phyloP scores from a whole-genome alignment of 2,888 invertebrate species.

The Leucania comma region DNA sequence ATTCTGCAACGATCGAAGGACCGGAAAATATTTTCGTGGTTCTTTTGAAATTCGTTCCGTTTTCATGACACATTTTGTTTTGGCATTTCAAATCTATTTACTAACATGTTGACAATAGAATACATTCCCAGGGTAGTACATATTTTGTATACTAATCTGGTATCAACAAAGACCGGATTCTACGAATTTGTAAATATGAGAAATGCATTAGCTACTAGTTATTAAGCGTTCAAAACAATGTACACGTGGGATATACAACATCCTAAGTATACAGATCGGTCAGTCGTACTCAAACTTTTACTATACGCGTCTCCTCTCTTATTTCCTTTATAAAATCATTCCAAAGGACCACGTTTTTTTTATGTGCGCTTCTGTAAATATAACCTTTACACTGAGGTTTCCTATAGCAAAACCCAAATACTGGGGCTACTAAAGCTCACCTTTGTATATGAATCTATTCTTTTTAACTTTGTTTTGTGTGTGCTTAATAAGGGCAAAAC shows the following conservation, averaged over 20 bases:
- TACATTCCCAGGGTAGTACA: constrained; percentile 3
- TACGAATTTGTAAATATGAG: constrained; percentile 53
- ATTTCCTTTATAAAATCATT: background rate
- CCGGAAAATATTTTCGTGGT: background rate
- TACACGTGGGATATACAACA: constrained; percentile 35
- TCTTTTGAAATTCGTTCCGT: background rate
- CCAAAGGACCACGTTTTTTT: too few relatives aligned
- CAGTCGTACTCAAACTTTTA: background rate
- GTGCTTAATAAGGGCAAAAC: background rate
- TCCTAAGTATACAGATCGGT: constrained; percentile 17
- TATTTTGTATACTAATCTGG: constrained; percentile 13
- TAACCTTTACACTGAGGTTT: too few relatives aligned
- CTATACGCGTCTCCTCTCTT: background rate
- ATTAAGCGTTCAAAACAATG: constrained; percentile 52
- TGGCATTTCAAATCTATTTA: constrained; percentile 3
- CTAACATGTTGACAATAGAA: background rate
- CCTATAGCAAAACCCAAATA: too few relatives aligned
- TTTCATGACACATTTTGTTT: background rate
- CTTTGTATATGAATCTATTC: too few relatives aligned
- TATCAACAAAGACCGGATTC: constrained; percentile 48
- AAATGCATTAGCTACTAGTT: constrained; percentile 32
- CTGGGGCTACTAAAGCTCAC: too few relatives aligned
- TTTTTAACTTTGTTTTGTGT: too few relatives aligned
- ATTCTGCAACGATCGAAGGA: background rate
- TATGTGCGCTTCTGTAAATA: too few relatives aligned